Percentiles rank a stretch among this genome's conserved stretches.
Conservation (phyloP, 2,797 vertebrate genomes). For the Chelonia mydas region DNA sequence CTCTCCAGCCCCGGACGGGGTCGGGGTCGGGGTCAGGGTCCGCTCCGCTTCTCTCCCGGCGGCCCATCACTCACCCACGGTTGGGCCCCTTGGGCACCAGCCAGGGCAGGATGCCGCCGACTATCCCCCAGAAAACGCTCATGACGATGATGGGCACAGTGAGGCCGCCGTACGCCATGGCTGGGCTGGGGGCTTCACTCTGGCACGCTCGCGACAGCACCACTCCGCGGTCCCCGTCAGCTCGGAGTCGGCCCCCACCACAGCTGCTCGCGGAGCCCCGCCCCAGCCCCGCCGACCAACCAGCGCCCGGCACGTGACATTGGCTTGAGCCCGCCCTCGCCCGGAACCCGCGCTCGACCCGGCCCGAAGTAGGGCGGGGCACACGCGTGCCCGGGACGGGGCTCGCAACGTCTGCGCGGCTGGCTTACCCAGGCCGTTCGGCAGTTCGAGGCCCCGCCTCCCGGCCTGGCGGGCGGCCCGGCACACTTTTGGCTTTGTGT, state of each 20-base stretch:
- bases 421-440: too few relatives aligned
- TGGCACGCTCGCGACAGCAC: fast-evolving
- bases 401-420: too few relatives aligned
- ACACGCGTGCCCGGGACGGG: too few relatives aligned
- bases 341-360: neutral
- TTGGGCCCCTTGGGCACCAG: conserved; percentile 96
- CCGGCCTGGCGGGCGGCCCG: too few relatives aligned
- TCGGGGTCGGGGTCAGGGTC: neutral
- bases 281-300: neutral
- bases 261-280: neutral
- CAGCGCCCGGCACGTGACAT: fast-evolving
- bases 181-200: neutral
- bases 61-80: conserved; percentile 87
- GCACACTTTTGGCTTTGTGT: too few relatives aligned
- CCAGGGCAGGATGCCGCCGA: conserved; percentile 92
- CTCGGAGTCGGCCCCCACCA: neutral
- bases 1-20: neutral
- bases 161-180: conserved; percentile 87
- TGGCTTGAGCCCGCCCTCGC: conserved; percentile 45
- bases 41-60: neutral
- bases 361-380: neutral
- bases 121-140: conserved; percentile 92
- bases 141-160: conserved; percentile 90
- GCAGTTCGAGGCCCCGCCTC: too few relatives aligned
- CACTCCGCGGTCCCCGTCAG: neutral